These are phyloP conservation scores for Drosophila koepferae DNA, from an alignment of 2,888 invertebrate genomes.

Conservation along the genomic window DNA sequence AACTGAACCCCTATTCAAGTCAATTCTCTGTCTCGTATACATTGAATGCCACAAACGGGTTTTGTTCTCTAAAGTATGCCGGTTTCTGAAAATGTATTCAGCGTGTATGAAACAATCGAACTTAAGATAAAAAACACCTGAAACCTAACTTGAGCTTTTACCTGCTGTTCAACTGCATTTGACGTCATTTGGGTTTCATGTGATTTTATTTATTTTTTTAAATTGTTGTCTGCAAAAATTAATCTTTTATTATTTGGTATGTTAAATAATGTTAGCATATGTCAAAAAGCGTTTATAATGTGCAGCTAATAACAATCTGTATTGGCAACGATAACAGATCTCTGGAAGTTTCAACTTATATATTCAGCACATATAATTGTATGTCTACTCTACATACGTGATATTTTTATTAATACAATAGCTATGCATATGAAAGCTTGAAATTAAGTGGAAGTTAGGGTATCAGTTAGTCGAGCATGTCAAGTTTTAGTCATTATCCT, in stretches of 20 bases:
- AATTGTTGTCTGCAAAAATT: not conserved
- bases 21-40: conserved; percentile 13
- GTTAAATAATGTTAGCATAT: not conserved
- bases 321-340: not conserved
- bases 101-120: conserved; percentile 54
- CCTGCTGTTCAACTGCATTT: conserved; percentile 35
- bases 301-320: not conserved
- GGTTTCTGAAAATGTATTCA: conserved; percentile 62
- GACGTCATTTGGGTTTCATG: conserved; percentile 54
- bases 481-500: not conserved
- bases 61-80: conserved; percentile 61
- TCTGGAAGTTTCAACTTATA: not conserved
- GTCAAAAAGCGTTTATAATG: not conserved
- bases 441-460: not conserved
- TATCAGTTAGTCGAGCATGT: not conserved
- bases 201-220: not conserved
- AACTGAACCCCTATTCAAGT: conserved; percentile 46
- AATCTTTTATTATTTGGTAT: not conserved
- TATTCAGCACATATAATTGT: not conserved
- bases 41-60: conserved; percentile 52
- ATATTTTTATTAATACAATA: not conserved
- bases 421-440: not conserved
- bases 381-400: not conserved
- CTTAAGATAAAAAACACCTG: conserved; percentile 42
- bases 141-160: conserved; percentile 40